Conservation (phyloP, 2,113 vertebrate genomes). For the Riparia riparia region DNA sequence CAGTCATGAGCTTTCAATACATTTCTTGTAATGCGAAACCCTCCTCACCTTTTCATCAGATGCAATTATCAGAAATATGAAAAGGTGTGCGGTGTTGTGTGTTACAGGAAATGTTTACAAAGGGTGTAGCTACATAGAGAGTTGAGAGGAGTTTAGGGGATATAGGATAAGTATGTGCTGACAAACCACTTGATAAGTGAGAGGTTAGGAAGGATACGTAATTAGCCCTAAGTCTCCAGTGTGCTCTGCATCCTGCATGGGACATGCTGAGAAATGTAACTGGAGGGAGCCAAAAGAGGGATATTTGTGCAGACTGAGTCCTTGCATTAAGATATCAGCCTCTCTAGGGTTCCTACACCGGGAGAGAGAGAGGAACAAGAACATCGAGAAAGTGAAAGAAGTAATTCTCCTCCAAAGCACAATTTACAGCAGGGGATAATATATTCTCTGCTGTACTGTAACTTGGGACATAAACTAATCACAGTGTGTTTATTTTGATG, state of each 20-base stretch:
- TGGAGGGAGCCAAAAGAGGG: not conserved
- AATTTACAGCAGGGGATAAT: not conserved
- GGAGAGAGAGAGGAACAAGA: not conserved
- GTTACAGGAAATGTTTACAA: not conserved
- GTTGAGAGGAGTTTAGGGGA: not conserved
- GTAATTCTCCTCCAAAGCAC: not conserved
- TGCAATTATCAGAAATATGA: not conserved
- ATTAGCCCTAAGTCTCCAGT: not conserved
- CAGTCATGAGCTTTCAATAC: not conserved
- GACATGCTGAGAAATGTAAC: not conserved
- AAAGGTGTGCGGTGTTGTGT: fast-evolving
- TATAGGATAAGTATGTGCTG: not conserved
- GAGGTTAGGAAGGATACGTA: not conserved
- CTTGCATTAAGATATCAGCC: not conserved
- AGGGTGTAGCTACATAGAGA: not conserved
- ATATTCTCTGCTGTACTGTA: not conserved
- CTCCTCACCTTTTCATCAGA: not conserved
- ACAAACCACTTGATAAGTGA: not conserved
- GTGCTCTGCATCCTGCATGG: not conserved
- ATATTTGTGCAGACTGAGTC: not conserved
- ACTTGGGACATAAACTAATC: not conserved
- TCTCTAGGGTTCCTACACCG: not conserved
- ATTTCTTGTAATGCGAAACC: not conserved
- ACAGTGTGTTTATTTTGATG: not conserved
- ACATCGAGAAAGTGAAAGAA: not conserved